Base-by-base conservation (phyloP, 2,888 invertebrate genomes). In the Aphelenchoides bicaudatus region DNA sequence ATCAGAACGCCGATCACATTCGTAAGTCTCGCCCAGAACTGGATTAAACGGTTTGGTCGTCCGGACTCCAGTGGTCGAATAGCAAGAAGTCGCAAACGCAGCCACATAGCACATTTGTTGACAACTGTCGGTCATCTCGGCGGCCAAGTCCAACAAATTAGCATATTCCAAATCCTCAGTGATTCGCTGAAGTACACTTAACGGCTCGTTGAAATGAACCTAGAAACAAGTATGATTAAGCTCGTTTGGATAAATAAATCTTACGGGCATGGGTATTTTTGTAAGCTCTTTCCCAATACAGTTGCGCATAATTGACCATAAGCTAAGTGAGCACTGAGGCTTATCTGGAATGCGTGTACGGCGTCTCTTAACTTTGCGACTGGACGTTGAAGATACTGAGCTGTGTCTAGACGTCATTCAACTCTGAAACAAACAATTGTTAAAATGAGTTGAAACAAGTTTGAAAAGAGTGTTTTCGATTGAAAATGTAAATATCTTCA, bases 251-350 rank as follows among this genome's bases (percentile, higher is more conserved):
- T n/a, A 13, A 58, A 27, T 30, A 21, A 61, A 19, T 56, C 79
- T 77, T 68, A 86, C 96, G 39, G 98, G 98, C 88, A 99, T 96
- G 8, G 98, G 98, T 74, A 99, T 99, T 84, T 96, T 98, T 25
- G 93, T 90, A 64, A 99, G 84, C 81, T 98, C 98, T 83, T 96
- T 96, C 79, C 96, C 96, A 80, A 99, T 98, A 81, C 96, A 98
- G 82, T 98, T 99, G 82, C 96, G 96, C 92, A 99, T 94, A 75
- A 99, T 94, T 73, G 91, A 91, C 98, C 98, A 98, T 51, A 98
- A 83, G 80, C 90, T 96, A 38, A 98, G 85, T 56, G 93, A 92
- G 82, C 89, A 58, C 52, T 75, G 68, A 47, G 92, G 92, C 81
- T 91, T 90, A 69, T 91, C 90, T 4, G 92, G 90, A 55, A 98